These are phyloP conservation scores for Phymanthus crucifer DNA, from an alignment of 92 coral and sea anemone genomes.

Conservation along the genomic window DNA sequence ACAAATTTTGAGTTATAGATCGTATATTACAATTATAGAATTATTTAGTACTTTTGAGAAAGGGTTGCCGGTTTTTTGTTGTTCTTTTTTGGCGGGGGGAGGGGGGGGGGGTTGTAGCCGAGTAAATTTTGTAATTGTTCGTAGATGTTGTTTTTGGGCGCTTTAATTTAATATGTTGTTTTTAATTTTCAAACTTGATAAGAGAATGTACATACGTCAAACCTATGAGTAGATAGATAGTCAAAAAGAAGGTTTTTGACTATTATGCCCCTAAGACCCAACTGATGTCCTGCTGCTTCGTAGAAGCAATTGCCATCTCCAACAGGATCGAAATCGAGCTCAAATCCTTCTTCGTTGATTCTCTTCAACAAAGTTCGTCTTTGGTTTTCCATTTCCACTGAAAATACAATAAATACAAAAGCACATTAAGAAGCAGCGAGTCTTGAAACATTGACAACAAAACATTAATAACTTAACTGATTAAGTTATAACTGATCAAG, in stretches of 20 bases:
- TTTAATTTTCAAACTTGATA: background rate
- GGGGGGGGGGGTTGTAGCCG: background rate
- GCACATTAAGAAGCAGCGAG: background rate
- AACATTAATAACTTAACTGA: background rate
- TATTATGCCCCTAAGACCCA: constrained; percentile 19
- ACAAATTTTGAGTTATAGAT: background rate
- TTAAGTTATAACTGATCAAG: background rate
- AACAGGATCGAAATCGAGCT: constrained; percentile 34
- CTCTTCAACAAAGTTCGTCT: background rate
- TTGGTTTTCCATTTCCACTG: background rate
- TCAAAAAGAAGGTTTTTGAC: constrained; percentile 31
- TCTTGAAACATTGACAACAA: no score
- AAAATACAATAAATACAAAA: no score
- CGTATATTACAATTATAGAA: background rate
- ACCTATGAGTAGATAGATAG: constrained; percentile 37
- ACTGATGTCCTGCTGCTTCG: constrained; percentile 36
- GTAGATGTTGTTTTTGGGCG: background rate
- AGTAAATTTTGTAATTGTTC: background rate
- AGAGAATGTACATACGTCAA: constrained; percentile 33
- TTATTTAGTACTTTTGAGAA: background rate
- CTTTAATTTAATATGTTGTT: no score
- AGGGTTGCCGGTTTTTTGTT: background rate
- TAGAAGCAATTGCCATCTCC: constrained; percentile 54
- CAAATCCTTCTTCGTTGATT: constrained; percentile 35
- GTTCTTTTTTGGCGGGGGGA: no score